Percentiles rank a stretch among this genome's conserved stretches.
Conservation (phyloP, 2,888 invertebrate species). For the Xanthorhoe spadicearia region DNA sequence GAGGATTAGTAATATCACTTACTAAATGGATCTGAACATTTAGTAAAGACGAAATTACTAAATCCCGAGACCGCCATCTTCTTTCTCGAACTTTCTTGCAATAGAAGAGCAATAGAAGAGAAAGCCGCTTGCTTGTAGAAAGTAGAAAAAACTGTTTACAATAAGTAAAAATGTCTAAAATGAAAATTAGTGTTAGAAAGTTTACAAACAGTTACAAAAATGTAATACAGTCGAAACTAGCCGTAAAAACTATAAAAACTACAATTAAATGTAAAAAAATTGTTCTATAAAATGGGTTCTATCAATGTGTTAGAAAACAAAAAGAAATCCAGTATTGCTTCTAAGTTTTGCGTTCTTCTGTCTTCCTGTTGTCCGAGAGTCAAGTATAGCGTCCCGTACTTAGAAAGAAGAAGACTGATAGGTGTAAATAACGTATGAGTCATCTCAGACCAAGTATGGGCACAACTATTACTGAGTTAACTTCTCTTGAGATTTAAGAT, state of each 20-base stretch:
- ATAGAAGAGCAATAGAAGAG: no score
- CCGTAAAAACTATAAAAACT: no score
- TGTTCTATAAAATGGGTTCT: no score
- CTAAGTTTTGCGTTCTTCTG: conserved; percentile 11
- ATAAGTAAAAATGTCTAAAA: no score
- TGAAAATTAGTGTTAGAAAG: no score
- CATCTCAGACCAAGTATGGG: conserved; percentile 34
- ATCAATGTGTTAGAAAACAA: no score
- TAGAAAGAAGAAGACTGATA: conserved; percentile 38
- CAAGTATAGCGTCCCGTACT: conserved; percentile 32
- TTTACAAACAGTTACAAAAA: no score
- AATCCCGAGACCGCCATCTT: conserved; percentile 51
- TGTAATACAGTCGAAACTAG: no score
- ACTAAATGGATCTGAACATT: conserved; percentile 58
- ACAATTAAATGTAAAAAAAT: no score
- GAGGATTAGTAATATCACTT: conserved; percentile 64
- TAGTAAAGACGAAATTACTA: conserved; percentile 73
- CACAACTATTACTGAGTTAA: conserved; percentile 13
- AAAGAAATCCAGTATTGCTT: background rate
- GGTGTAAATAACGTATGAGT: conserved; percentile 17
- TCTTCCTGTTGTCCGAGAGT: conserved; percentile 13
- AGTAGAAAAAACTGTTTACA: no score
- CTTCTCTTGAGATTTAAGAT: background rate
- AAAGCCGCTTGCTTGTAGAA: no score
- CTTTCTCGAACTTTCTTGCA: conserved; percentile 15